A percentile compares a stretch with the other conserved stretches of the same genome.
phyloP scores from a whole-genome alignment of 2,888 invertebrate species.

The Luperina testacea region DNA sequence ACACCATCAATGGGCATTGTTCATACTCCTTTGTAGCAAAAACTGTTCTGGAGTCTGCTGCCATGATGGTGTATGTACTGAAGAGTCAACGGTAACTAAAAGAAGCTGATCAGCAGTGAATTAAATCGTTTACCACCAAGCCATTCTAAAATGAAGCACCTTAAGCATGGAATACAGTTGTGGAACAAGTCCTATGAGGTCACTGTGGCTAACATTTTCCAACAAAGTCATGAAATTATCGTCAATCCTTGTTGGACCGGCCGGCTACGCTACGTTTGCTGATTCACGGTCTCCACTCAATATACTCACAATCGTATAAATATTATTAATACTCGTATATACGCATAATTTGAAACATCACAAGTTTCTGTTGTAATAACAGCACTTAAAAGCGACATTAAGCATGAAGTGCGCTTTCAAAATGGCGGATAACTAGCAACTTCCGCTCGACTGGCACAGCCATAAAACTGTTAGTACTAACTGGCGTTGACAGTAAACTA shows the following conservation, averaged over 20 bases:
- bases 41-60: neutral
- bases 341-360: neutral
- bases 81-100: neutral
- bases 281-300: neutral
- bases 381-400: conserved; percentile 19
- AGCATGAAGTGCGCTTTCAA: conserved; percentile 38
- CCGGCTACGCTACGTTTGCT: neutral
- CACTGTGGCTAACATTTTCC: neutral
- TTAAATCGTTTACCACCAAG: neutral
- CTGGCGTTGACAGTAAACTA: conserved; percentile 9
- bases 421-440: conserved; percentile 29
- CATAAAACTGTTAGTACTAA: conserved; percentile 31
- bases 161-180: neutral
- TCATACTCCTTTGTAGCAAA: conserved; percentile 14
- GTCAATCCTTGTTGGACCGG: neutral
- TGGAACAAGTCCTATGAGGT: neutral
- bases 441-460: conserved; percentile 15
- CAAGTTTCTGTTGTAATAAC: neutral
- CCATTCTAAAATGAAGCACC: neutral
- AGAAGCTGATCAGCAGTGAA: neutral
- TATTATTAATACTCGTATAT: neutral
- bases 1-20: conserved; percentile 15
- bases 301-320: neutral
- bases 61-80: neutral
- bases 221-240: neutral